Evolutionary conservation across 2,888 invertebrate genomes (phyloP), one percentile per base, ranked within the genome.

Genomic region (Conchocele bisecta): DNA sequence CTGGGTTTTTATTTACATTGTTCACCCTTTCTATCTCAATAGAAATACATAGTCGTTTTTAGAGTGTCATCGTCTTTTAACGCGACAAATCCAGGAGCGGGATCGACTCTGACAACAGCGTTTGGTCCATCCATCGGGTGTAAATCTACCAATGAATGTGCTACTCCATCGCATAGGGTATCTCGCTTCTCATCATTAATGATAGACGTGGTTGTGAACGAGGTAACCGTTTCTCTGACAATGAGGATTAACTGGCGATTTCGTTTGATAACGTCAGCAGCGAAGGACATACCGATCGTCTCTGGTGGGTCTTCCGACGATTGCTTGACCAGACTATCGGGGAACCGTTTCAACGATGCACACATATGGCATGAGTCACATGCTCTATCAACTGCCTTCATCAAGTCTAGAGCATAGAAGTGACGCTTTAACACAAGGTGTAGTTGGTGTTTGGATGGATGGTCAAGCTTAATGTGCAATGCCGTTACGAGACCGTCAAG

Each of bases 241-340:
- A 74, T 48, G 1, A 76, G 44, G 22, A 83, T 70, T 1, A 63
- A 22, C 48, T 84, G 83, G 17, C 75, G 46, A 3, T 75, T 57
- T 9, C 66, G 72, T 50, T 67, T 75, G 3, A 82, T 26, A 1
- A 85, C 71, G 42, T 85, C 83, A 9, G 80, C 83, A 4, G 81
- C 81, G 58, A 82, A 84, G 6, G 65, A 56, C 0, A 70, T 29
- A 7, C 80, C 75, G 17, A 81, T 24, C 3, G 66, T 22, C 7
- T 71, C 67, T 7, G 80, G 79, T 0, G 75, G 81, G 13, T 68
- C 71, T 3, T 56, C 57, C 0, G 79, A 53, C 2, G 79, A 64
- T 58, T 85, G 84, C 22, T 57, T 41, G 9, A 56, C 17, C 9
- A 74, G 35, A n/a, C 15, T 31, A 1, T 70, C 41, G 1, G 79